These are phyloP conservation scores for Nemotelus nigrinus DNA, from an alignment of 2,888 invertebrate species.

Conservation along the genomic window DNA sequence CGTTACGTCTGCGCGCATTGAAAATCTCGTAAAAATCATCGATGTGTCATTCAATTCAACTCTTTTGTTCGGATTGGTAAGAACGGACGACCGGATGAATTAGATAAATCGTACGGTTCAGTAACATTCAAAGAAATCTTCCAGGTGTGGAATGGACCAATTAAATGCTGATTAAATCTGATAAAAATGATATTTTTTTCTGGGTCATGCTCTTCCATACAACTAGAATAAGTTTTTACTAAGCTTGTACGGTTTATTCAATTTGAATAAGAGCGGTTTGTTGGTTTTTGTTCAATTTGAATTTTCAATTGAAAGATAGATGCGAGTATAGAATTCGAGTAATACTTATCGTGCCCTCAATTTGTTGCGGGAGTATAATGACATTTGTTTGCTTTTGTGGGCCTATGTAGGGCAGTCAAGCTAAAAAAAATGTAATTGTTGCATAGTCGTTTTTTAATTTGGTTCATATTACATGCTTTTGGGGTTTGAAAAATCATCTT, in stretches of 20 bases:
- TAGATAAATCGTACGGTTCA: conserved; percentile 14
- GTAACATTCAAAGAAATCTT: conserved; percentile 8
- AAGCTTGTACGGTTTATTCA: neutral
- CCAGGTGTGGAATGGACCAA: conserved; percentile 32
- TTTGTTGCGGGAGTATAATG: neutral
- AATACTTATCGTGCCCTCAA: neutral
- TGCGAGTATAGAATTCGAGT: neutral
- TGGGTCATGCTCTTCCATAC: neutral
- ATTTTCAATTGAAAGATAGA: too few relatives aligned
- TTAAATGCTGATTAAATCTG: conserved; percentile 12
- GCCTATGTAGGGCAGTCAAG: too few relatives aligned
- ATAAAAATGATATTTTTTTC: neutral
- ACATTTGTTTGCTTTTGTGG: too few relatives aligned
- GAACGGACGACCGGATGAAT: neutral
- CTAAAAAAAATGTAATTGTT: too few relatives aligned
- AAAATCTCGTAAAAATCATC: conserved; percentile 20
- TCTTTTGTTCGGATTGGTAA: conserved; percentile 4
- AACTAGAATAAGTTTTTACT: neutral
- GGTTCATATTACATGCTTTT: too few relatives aligned
- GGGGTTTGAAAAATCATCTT: too few relatives aligned
- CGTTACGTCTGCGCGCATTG: neutral
- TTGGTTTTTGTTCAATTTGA: too few relatives aligned
- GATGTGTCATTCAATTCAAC: conserved; percentile 16
- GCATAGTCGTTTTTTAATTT: too few relatives aligned
- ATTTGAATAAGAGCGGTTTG: neutral